Evolutionary conservation across 1,140 invertebrate species (phyloP).

Genomic region (Lerema accius): DNA sequence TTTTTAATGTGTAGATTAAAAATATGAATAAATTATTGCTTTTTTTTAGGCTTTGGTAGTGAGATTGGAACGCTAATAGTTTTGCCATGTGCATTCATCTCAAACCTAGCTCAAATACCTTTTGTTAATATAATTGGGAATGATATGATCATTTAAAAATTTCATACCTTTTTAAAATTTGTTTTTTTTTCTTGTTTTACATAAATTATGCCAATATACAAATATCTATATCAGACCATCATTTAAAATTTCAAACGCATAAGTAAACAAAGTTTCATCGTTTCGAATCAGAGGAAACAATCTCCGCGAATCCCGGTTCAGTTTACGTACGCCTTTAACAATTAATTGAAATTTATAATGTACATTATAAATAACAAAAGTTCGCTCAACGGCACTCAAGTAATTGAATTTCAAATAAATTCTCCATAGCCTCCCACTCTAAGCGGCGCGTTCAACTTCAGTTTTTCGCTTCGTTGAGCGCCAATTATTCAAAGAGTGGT

Average conservation of each 20-base stretch:
- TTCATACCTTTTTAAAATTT: no score
- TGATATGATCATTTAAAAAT: no score
- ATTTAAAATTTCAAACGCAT: neutral
- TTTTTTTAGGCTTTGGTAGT: no score
- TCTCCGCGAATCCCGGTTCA: constrained; percentile 7
- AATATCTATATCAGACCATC: no score
- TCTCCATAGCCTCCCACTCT: constrained; percentile 11
- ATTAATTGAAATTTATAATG: constrained; percentile 25
- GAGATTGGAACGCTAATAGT: no score
- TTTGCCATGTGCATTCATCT: no score
- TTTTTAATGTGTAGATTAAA: no score
- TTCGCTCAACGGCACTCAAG: constrained; percentile 4
- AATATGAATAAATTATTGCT: no score
- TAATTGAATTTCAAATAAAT: constrained; percentile 28
- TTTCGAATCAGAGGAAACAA: neutral
- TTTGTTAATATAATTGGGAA: no score
- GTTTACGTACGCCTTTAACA: constrained; percentile 12
- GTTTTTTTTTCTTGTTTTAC: no score
- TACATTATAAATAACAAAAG: constrained; percentile 20
- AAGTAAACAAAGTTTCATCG: neutral
- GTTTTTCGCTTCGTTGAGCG: constrained; percentile 14
- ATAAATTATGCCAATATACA: no score
- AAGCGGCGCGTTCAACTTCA: constrained; percentile 11
- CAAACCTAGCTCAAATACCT: no score
- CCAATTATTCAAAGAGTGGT: constrained; percentile 21